These are phyloP conservation scores for Terrapene triunguis DNA, from an alignment of 2,113 vertebrate genomes.

Conservation along the genomic window DNA sequence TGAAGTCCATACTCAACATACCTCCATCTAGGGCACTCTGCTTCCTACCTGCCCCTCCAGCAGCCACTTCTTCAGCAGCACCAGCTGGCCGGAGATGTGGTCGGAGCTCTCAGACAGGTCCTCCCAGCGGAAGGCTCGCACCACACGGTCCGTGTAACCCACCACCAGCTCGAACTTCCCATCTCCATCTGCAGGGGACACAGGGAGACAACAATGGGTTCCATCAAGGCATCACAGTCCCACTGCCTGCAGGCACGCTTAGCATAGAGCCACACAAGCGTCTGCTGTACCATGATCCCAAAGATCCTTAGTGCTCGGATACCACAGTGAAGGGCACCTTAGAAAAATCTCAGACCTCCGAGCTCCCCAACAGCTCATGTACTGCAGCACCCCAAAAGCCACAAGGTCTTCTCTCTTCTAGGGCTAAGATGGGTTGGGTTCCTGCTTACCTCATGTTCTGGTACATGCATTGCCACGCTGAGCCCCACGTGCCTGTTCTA, in stretches of 20 bases:
- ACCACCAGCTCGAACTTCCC: conserved; percentile 93
- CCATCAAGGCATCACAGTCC: neutral
- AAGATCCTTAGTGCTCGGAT: neutral
- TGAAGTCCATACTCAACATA: neutral
- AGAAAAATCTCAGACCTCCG: neutral
- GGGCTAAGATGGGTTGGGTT: neutral
- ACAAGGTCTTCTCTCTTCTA: neutral
- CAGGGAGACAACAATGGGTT: neutral
- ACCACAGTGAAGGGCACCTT: neutral
- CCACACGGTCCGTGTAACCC: conserved; percentile 97
- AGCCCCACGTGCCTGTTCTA: neutral
- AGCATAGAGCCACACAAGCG: neutral
- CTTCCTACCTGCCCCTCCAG: conserved; percentile 93
- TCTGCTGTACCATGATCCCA: neutral
- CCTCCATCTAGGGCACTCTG: neutral
- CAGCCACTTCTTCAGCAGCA: conserved; percentile 96
- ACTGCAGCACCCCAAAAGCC: neutral
- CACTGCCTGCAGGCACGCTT: neutral
- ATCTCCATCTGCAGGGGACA: conserved; percentile 88
- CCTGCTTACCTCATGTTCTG: neutral
- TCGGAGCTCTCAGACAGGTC: conserved; percentile 85
- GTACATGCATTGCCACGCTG: too few species aligned
- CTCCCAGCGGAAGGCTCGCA: conserved; percentile 97
- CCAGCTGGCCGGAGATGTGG: conserved; percentile 86
- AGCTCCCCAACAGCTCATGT: neutral